phyloP scores from a whole-genome alignment of 2,113 vertebrate species.

The Syngnathus scovelli region DNA sequence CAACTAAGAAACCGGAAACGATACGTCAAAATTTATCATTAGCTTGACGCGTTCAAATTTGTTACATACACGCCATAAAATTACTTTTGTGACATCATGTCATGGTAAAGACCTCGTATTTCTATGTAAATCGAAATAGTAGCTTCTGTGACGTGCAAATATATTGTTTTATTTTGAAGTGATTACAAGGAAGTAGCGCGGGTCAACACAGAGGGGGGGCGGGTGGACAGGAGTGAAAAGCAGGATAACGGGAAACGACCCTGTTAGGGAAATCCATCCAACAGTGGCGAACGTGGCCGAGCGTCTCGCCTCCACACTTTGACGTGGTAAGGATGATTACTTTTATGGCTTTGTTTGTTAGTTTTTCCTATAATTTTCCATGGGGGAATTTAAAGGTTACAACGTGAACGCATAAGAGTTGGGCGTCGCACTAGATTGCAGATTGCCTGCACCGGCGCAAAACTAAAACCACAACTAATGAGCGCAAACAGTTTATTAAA shows the following conservation, averaged over 20 bases:
- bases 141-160: neutral
- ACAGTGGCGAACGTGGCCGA: neutral
- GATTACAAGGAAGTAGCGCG: neutral
- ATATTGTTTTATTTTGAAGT: slow-evolving; percentile 38
- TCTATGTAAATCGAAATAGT: neutral
- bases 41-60: neutral
- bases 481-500: neutral
- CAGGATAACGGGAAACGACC: slow-evolving; percentile 47
- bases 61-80: neutral
- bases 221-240: slow-evolving; percentile 9
- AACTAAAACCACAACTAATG: neutral
- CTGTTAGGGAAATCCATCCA: slow-evolving; percentile 30
- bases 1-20: neutral
- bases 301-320: neutral
- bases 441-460: neutral
- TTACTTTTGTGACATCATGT: neutral
- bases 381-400: neutral
- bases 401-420: neutral
- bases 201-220: slow-evolving; percentile 14
- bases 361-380: slow-evolving; percentile 10
- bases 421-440: neutral
- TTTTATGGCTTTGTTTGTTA: neutral
- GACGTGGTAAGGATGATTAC: slow-evolving; percentile 20
- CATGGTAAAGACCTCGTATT: neutral
- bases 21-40: neutral